Percentiles rank a stretch among this genome's conserved stretches.
Conservation (phyloP, 2,888 invertebrate species). For the Clusia tigrina region DNA sequence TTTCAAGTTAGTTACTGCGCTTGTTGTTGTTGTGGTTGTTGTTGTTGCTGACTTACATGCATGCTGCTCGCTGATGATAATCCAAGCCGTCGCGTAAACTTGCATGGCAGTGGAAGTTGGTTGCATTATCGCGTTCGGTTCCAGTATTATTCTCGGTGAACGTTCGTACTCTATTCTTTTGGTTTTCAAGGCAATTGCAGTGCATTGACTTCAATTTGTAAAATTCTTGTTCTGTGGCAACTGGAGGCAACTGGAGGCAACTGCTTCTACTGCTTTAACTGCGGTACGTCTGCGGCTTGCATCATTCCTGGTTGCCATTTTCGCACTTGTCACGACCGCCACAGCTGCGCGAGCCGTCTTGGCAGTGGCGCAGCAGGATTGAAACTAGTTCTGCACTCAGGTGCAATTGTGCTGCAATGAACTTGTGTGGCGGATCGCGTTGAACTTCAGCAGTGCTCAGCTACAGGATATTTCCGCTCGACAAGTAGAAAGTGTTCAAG, state of each 20-base stretch:
- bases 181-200: constrained; percentile 47
- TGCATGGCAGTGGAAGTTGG: no score
- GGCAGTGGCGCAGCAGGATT: constrained; percentile 3
- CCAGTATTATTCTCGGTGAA: not conserved
- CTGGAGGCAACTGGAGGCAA: constrained; percentile 24
- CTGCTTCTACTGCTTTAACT: constrained; percentile 10
- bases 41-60: constrained; percentile 3
- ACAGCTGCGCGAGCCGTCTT: not conserved
- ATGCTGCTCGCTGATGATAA: not conserved
- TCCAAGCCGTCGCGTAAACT: not conserved
- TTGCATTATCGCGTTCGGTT: not conserved
- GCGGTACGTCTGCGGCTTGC: not conserved
- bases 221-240: constrained; percentile 31
- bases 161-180: not conserved
- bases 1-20: not conserved
- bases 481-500: constrained; percentile 2
- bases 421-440: not conserved
- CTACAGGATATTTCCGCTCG: constrained; percentile 3
- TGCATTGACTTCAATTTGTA: constrained; percentile 45
- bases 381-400: constrained; percentile 7
- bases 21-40: not conserved
- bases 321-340: constrained; percentile 21
- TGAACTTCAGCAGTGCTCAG: not conserved
- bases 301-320: constrained; percentile 21
- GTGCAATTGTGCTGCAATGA: not conserved